These are phyloP conservation scores for Hetaerina titia DNA, from an alignment of 2,888 invertebrate genomes.

Conservation along the genomic window DNA sequence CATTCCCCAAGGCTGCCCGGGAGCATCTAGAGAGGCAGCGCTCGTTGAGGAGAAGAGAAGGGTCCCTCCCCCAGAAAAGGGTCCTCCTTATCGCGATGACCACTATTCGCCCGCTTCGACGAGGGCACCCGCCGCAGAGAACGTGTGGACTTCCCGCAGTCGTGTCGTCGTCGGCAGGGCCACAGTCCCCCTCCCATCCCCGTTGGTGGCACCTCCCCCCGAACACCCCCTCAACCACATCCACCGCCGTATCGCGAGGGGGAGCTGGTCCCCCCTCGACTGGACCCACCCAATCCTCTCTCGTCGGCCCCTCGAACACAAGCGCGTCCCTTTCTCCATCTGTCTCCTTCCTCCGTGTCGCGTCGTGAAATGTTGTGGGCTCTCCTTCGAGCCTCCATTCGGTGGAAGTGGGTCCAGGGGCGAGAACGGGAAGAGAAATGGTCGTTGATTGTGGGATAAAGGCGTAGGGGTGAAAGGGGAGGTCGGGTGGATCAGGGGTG, in stretches of 20 bases:
- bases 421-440: neutral
- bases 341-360: neutral
- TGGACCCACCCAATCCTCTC: neutral
- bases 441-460: neutral
- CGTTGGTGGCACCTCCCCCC: too few relatives aligned
- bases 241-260: neutral
- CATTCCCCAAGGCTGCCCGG: neutral
- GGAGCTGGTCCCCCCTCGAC: neutral
- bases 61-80: neutral
- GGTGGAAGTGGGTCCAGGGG: neutral
- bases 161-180: too few relatives aligned
- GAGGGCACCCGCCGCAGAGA: too few relatives aligned
- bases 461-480: neutral
- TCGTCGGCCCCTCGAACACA: too few relatives aligned
- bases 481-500: too few relatives aligned
- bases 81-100: constrained; percentile 27
- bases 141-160: too few relatives aligned
- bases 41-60: neutral
- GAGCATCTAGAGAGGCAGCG: neutral
- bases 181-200: too few relatives aligned
- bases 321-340: neutral
- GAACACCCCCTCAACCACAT: too few relatives aligned
- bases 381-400: neutral
- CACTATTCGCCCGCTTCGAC: neutral
- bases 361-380: neutral